phyloP scores from a whole-genome alignment of 2,888 invertebrate species.

The Watsonalla binaria region DNA sequence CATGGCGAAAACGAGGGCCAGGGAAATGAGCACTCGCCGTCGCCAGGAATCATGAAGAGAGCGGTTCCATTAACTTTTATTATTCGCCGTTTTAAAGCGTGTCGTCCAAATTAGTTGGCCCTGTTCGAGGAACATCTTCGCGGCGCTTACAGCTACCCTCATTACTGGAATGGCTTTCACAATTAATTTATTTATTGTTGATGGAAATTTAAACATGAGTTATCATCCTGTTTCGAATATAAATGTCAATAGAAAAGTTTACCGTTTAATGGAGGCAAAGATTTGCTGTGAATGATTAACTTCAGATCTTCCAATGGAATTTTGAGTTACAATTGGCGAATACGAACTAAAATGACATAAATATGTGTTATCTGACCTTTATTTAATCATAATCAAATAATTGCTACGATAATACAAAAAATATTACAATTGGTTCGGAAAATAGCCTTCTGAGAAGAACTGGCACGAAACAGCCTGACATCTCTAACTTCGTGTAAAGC shows the following conservation, averaged over 20 bases:
- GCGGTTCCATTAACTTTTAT: constrained; percentile 74
- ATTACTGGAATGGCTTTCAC: constrained; percentile 49
- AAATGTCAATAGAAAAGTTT: background rate
- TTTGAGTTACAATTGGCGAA: background rate
- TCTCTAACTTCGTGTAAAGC: no score
- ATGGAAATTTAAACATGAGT: constrained; percentile 8
- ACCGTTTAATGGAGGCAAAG: background rate
- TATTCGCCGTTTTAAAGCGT: constrained; percentile 72
- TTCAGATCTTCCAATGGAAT: background rate
- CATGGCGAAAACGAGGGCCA: constrained; percentile 57
- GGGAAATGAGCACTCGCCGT: constrained; percentile 61
- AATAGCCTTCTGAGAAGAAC: no score
- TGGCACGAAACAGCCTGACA: no score
- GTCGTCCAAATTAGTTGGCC: constrained; percentile 74
- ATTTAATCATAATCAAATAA: no score
- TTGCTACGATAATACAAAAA: no score
- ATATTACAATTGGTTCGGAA: no score
- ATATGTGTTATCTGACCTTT: no score
- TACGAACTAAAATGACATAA: no score
- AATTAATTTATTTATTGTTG: constrained; percentile 52
- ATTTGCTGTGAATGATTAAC: background rate
- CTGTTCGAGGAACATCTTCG: constrained; percentile 63
- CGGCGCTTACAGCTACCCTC: constrained; percentile 41
- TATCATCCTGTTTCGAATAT: background rate
- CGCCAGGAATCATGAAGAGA: constrained; percentile 72